Conservation (phyloP, 2,113 vertebrate species). For the Loxodonta africana region DNA sequence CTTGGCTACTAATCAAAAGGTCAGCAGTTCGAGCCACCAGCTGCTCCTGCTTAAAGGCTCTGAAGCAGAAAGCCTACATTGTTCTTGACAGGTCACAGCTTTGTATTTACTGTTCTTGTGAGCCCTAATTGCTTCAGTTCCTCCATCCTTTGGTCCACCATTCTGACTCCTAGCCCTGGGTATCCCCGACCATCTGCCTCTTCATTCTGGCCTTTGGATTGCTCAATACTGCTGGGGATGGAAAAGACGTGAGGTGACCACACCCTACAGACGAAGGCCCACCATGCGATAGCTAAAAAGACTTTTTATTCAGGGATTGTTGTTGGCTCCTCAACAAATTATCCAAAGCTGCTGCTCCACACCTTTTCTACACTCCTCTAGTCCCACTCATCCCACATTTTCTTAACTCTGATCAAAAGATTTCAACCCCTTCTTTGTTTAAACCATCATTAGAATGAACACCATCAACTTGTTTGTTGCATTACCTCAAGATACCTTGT, state of each 20-base stretch:
- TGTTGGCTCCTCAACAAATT: not conserved
- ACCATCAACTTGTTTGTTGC: not conserved
- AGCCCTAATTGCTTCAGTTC: not conserved
- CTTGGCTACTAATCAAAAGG: too few species aligned
- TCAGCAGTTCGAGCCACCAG: too few species aligned
- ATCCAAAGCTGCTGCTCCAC: not conserved
- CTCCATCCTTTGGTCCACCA: not conserved
- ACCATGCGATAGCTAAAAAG: not conserved
- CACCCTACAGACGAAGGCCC: not conserved
- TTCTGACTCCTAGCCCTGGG: not conserved
- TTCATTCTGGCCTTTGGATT: not conserved
- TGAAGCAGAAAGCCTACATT: not conserved
- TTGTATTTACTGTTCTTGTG: not conserved
- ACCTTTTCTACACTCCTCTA: not conserved
- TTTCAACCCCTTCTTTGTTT: constrained; percentile 26
- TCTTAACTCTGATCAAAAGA: not conserved
- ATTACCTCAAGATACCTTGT: not conserved
- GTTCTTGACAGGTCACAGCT: not conserved
- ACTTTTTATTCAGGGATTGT: not conserved
- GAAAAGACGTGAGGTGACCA: not conserved
- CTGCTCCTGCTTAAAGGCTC: not conserved
- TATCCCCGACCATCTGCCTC: not conserved
- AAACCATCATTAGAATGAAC: not conserved
- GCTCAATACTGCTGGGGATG: not conserved
- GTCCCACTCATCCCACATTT: not conserved